Evolutionary conservation across 1,140 invertebrate species (phyloP), one percentile per base, ranked within the genome.

Genomic region (Drosophila asahinai): DNA sequence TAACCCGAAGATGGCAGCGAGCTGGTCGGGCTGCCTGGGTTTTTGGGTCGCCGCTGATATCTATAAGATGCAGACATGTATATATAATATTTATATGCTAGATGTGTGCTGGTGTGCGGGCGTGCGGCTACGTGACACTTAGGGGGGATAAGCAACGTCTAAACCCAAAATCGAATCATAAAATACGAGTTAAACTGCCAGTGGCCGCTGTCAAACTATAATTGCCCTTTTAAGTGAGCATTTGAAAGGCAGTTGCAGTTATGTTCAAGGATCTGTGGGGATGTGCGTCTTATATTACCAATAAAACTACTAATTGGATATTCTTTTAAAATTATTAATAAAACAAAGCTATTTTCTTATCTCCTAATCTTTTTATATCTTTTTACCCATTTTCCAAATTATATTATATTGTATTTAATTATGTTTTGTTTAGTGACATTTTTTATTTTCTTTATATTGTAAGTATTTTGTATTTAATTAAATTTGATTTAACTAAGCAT

Each of bases 121-220:
- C 57, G 70, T 22, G 33, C 15, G 59, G 40, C 70, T 84, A 87
- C 84, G 84, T 87, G 84, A 89, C 84, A 89, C 83, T 89, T 90
- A 89, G 72, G 45, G 77, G 77, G 84, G 86, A 90, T 89, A 89
- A 90, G 80, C 51, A 51, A 38, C 38, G 71, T 73, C 77, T 68
- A 75, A 89, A 78, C 78, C 72, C 81, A 81, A 84, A 83, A 89
- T 87, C 84, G 81, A 87, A 89, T 83, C 80, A 89, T 89, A 90
- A 90, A 89, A 89, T 89, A 75, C 77, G 61, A 72, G 66, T 59
- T 51, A 61, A 83, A 75, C 76, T 89, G 55, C 60, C 59, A 72
- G 49, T 77, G 71, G 54, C 71, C 60, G 61, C 60, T 55, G 68
- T 64, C 62, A 78, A 66, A 76, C 64, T 63, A 89, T 89, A 89